These are phyloP conservation scores for Amblyraja radiata DNA, from an alignment of 2,797 vertebrate species.

Conservation along the genomic window DNA sequence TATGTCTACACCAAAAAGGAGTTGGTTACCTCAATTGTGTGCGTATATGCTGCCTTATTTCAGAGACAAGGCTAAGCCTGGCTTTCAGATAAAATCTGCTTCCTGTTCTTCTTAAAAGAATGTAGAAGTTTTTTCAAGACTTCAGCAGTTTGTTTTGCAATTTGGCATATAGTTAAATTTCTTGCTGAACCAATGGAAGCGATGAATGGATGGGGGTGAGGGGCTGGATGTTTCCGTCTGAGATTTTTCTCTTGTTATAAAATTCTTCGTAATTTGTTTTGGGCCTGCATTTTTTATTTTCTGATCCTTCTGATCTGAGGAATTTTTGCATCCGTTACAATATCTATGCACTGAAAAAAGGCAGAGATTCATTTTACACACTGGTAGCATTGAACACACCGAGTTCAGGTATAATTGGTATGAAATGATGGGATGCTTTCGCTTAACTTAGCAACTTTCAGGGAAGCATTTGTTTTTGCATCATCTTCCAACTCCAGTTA, in stretches of 20 bases:
- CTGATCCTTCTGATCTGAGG: background rate
- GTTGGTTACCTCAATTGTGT: background rate
- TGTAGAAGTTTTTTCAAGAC: background rate
- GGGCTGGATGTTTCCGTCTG: background rate
- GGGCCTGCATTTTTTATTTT: background rate
- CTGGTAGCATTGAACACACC: background rate
- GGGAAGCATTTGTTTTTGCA: background rate
- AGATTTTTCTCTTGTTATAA: background rate
- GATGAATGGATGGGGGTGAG: too few species aligned
- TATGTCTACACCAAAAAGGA: background rate
- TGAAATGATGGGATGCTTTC: background rate
- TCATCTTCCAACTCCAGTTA: background rate
- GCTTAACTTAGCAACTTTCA: background rate
- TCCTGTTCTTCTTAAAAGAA: conserved; percentile 29
- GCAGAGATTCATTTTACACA: background rate
- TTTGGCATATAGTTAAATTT: background rate
- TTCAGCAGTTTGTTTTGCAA: background rate
- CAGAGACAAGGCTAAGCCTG: background rate
- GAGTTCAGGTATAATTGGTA: background rate
- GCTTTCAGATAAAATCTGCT: conserved; percentile 33
- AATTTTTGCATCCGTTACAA: too few species aligned
- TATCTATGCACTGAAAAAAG: background rate
- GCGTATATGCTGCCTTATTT: background rate
- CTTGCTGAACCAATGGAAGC: background rate
- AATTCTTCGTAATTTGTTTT: background rate